phyloP scores from a whole-genome alignment of 2,888 invertebrate species.

The Agrochola lota region DNA sequence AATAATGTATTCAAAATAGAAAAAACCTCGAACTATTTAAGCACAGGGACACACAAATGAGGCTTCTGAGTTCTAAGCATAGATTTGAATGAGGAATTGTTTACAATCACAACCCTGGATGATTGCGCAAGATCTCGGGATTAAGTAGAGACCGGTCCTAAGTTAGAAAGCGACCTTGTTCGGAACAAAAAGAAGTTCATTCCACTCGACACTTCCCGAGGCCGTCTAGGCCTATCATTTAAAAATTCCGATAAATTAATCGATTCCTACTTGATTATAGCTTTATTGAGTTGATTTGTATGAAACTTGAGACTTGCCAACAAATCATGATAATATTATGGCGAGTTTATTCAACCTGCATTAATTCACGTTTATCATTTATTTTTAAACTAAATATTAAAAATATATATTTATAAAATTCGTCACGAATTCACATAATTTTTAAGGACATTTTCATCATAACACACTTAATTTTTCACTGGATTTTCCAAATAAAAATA shows the following conservation, averaged over 20 bases:
- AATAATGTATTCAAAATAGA: conserved; percentile 8
- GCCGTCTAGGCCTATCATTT: conserved; percentile 59
- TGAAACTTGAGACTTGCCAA: conserved; percentile 38
- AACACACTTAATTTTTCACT: conserved; percentile 33
- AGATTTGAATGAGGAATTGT: conserved; percentile 51
- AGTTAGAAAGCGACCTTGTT: conserved; percentile 88
- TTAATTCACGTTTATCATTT: background rate
- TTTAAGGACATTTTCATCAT: background rate
- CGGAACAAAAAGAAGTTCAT: conserved; percentile 81
- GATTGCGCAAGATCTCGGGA: conserved; percentile 62
- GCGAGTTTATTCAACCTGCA: conserved; percentile 17
- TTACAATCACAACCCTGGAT: conserved; percentile 65
- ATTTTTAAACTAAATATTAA: conserved; percentile 6
- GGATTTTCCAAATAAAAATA: background rate
- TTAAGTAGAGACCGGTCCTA: conserved; percentile 79
- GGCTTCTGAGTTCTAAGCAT: conserved; percentile 1
- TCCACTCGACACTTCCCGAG: conserved; percentile 77
- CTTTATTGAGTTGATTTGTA: conserved; percentile 22
- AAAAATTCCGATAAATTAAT: conserved; percentile 61
- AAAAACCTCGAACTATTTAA: background rate
- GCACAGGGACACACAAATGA: conserved; percentile 18
- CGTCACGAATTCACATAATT: conserved; percentile 26
- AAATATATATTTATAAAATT: background rate
- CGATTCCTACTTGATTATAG: conserved; percentile 34
- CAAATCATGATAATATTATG: conserved; percentile 39